These are phyloP conservation scores for Mus spicilegus DNA, from an alignment of 2,113 vertebrate species.

Conservation along the genomic window DNA sequence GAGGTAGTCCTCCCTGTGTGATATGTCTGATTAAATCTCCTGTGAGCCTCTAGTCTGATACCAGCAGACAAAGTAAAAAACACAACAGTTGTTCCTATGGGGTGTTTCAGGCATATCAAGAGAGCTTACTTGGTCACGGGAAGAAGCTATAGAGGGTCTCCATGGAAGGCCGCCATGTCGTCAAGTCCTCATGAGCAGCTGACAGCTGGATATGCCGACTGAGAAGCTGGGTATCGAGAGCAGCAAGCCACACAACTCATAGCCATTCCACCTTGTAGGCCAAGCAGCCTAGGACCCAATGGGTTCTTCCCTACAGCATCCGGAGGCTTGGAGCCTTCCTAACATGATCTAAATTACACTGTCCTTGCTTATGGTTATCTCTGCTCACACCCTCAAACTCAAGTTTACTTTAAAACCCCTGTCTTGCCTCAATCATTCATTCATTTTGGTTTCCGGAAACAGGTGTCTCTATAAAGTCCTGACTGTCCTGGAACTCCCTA, in stretches of 20 bases:
- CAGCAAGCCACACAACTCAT: not conserved
- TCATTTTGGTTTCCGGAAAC: not conserved
- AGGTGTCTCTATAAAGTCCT: not conserved
- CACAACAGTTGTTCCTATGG: not conserved
- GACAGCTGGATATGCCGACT: not conserved
- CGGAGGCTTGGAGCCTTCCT: not conserved
- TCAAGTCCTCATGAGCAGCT: not conserved
- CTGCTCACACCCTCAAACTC: not conserved
- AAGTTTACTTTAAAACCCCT: slow-evolving; percentile 3
- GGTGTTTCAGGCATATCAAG: not conserved
- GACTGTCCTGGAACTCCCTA: not conserved
- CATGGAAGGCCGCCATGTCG: not conserved
- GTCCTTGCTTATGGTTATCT: not conserved
- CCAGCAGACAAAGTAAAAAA: not conserved
- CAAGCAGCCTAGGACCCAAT: not conserved
- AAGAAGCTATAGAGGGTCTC: not conserved
- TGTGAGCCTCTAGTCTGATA: not conserved
- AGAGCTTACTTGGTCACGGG: not conserved
- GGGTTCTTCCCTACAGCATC: not conserved
- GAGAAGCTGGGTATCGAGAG: not conserved
- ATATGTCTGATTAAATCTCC: not conserved
- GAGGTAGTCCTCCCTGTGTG: not conserved
- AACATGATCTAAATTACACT: not conserved
- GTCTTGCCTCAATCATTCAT: not conserved
- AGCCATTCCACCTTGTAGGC: not conserved